phyloP scores from a whole-genome alignment of 2,113 vertebrate genomes.

The Excalfactoria chinensis region DNA sequence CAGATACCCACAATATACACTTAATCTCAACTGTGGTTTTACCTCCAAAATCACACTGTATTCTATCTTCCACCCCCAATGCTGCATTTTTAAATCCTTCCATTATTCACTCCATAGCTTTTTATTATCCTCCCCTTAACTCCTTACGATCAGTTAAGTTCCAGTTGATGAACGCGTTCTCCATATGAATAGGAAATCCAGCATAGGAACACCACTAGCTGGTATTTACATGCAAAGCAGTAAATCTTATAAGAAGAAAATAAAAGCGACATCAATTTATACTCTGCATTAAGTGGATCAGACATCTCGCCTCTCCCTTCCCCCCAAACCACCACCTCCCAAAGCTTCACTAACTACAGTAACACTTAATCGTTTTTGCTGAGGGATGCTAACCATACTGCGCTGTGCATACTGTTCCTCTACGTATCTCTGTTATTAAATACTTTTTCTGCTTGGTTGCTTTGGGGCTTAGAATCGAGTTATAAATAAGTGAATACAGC shows the following conservation, averaged over 20 bases:
- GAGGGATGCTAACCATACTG: slow-evolving; percentile 32
- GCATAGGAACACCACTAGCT: background rate
- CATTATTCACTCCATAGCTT: slow-evolving; percentile 63
- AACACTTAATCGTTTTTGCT: slow-evolving; percentile 51
- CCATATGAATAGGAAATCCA: slow-evolving; percentile 47
- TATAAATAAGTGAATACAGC: slow-evolving; percentile 35
- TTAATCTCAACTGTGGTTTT: slow-evolving; percentile 40
- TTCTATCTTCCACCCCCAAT: slow-evolving; percentile 33
- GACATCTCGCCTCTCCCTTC: slow-evolving; percentile 43
- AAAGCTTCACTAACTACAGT: slow-evolving; percentile 42
- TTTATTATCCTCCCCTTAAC: slow-evolving; percentile 65
- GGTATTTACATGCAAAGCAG: slow-evolving; percentile 66
- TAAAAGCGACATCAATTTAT: slow-evolving; percentile 64
- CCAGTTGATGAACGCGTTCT: slow-evolving; percentile 52
- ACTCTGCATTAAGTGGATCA: slow-evolving; percentile 62
- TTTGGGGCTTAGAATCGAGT: slow-evolving; percentile 24
- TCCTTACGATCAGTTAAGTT: slow-evolving; percentile 60
- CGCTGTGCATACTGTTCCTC: background rate
- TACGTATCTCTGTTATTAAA: slow-evolving; percentile 55
- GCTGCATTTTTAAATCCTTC: slow-evolving; percentile 58
- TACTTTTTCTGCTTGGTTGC: slow-evolving; percentile 38
- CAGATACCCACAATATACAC: slow-evolving; percentile 47
- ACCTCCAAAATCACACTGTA: slow-evolving; percentile 1
- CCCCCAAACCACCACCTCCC: background rate
- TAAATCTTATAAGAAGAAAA: slow-evolving; percentile 69